phyloP scores from a whole-genome alignment of 2,888 invertebrate species.

The Polyploca ridens region DNA sequence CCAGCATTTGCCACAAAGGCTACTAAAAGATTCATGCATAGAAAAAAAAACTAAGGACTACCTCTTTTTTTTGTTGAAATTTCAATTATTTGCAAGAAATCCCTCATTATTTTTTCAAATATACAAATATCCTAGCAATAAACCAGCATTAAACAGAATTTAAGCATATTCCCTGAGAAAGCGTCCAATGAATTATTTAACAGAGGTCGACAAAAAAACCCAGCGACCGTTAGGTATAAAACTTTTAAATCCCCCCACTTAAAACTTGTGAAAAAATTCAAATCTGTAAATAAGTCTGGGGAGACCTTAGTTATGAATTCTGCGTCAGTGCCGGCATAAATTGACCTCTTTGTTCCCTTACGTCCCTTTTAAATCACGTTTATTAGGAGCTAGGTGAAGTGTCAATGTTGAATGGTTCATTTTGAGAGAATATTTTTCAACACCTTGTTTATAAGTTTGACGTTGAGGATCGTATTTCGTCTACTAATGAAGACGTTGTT shows the following conservation, averaged over 20 bases:
- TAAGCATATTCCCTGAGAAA: constrained; percentile 27
- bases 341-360: neutral
- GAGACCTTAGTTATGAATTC: neutral
- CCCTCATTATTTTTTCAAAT: too few relatives aligned
- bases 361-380: neutral
- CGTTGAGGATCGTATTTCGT: neutral
- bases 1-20: too few relatives aligned
- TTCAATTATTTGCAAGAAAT: too few relatives aligned
- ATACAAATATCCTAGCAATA: constrained; percentile 27
- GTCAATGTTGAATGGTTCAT: neutral
- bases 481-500: neutral
- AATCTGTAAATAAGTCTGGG: constrained; percentile 41
- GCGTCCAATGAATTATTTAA: constrained; percentile 42
- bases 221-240: constrained; percentile 22
- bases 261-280: constrained; percentile 42
- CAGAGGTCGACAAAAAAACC: constrained; percentile 26
- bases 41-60: too few relatives aligned
- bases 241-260: constrained; percentile 43
- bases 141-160: constrained; percentile 36
- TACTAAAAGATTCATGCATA: too few relatives aligned
- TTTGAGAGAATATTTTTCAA: neutral
- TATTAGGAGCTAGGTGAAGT: neutral
- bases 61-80: too few relatives aligned
- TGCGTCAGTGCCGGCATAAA: neutral
- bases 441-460: neutral